Conservation (phyloP, 2,797 vertebrate genomes). For the Lagodon rhomboides region DNA sequence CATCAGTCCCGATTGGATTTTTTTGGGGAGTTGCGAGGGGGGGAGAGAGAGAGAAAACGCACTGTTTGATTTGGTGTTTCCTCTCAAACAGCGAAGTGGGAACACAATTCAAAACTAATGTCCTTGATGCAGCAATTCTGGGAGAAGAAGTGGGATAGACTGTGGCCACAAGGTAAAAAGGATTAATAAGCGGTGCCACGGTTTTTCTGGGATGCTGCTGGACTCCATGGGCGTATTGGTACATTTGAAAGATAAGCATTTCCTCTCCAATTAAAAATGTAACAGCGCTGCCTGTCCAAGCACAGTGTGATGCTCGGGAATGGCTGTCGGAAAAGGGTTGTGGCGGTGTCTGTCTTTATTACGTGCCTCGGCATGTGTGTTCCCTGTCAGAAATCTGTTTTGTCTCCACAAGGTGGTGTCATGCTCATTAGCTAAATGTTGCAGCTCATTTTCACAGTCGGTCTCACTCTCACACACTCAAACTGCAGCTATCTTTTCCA, state of each 20-base stretch:
- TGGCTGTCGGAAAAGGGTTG: conserved; percentile 1
- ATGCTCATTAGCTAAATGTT: conserved; percentile 78
- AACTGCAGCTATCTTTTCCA: background rate
- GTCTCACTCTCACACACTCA: conserved; percentile 1
- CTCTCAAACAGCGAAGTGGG: conserved; percentile 33
- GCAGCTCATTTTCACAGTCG: conserved; percentile 50
- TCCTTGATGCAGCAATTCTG: conserved; percentile 37
- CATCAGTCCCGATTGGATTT: conserved; percentile 65
- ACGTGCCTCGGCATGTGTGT: conserved; percentile 24
- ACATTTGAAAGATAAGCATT: conserved; percentile 58
- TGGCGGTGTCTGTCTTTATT: background rate
- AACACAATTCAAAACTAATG: conserved; percentile 56
- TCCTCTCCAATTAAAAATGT: conserved; percentile 54
- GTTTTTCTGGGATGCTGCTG: conserved; percentile 22
- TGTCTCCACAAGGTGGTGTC: conserved; percentile 86
- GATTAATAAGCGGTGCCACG: conserved; percentile 13
- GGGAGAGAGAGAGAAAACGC: background rate
- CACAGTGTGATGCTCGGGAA: conserved; percentile 29
- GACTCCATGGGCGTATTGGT: conserved; percentile 22
- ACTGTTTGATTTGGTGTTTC: conserved; percentile 43
- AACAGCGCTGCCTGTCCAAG: conserved; percentile 24
- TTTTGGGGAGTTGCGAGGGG: background rate
- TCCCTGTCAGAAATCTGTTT: conserved; percentile 53
- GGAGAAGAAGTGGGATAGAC: conserved; percentile 22
- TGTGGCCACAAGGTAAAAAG: conserved; percentile 23